A percentile compares a stretch with the other conserved stretches of the same genome.
Conservation (phyloP, 1,140 invertebrate genomes). For the Diplogasteroides magnus region DNA sequence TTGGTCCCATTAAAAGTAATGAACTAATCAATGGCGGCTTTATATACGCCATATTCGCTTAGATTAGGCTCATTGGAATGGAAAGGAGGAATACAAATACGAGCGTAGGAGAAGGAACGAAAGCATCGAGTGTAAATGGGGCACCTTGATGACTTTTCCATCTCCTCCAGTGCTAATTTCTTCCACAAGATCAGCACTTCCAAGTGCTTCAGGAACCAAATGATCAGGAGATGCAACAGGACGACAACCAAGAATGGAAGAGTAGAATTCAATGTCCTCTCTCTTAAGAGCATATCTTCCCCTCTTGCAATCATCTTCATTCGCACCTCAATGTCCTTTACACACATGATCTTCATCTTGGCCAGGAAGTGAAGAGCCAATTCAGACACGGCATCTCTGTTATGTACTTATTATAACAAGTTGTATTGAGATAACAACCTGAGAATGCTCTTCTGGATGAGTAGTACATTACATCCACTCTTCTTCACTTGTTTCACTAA, state of each 20-base stretch:
- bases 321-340: constrained; percentile 94
- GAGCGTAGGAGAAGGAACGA: constrained; percentile 13
- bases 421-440: constrained; percentile 61
- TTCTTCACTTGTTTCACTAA: constrained; percentile 99
- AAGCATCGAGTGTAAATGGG: no score
- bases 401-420: constrained; percentile 27
- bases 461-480: constrained; percentile 89
- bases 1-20: no score
- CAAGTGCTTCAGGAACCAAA: constrained; percentile 83
- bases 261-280: constrained; percentile 2
- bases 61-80: constrained; percentile 5
- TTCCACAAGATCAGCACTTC: constrained; percentile 86
- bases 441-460: constrained; percentile 97
- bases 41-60: constrained; percentile 16
- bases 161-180: constrained; percentile 77
- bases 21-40: no score
- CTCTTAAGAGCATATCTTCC: neutral
- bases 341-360: constrained; percentile 98
- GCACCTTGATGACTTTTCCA: constrained; percentile 85
- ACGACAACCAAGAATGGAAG: constrained; percentile 73
- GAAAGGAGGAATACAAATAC: no score
- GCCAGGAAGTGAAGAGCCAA: constrained; percentile 94
- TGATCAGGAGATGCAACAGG: constrained; percentile 98
- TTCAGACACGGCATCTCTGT: constrained; percentile 84
- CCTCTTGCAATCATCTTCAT: constrained; percentile 59